Conservation (phyloP, 2,797 vertebrate species). For the Mormyrus hasselquistii region DNA sequence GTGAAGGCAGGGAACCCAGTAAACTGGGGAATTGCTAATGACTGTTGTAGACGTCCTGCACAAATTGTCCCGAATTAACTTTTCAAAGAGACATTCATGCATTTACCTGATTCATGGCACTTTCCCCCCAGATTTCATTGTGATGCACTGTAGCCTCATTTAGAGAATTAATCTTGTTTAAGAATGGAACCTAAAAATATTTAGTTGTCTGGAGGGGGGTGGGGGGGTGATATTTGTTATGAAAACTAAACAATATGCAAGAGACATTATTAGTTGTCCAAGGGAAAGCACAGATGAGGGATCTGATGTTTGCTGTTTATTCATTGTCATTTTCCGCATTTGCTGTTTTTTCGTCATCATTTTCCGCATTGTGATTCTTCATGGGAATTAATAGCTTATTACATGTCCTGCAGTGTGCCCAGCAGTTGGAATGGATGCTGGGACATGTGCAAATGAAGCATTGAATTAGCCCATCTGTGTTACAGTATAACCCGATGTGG, state of each 20-base stretch:
- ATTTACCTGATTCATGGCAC: background rate
- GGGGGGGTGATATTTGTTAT: background rate
- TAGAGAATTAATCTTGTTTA: background rate
- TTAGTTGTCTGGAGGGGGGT: background rate
- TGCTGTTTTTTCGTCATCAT: background rate
- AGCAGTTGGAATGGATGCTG: background rate
- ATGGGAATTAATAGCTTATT: background rate
- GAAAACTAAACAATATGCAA: background rate
- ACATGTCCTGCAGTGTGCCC: background rate
- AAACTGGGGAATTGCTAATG: conserved; percentile 8
- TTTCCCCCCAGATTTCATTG: background rate
- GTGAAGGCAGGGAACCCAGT: background rate
- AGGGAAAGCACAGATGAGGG: background rate
- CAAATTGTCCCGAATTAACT: conserved; percentile 8
- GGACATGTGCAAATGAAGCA: background rate
- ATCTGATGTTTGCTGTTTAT: background rate
- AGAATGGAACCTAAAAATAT: background rate
- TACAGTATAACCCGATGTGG: background rate
- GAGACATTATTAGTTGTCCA: background rate
- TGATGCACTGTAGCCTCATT: background rate
- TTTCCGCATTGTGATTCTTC: background rate
- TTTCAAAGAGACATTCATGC: conserved; percentile 16
- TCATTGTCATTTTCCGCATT: background rate
- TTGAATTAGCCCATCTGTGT: background rate
- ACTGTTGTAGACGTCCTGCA: conserved; percentile 14